phyloP scores from a whole-genome alignment of 2,797 vertebrate species.

The Coccyzus lansbergi region DNA sequence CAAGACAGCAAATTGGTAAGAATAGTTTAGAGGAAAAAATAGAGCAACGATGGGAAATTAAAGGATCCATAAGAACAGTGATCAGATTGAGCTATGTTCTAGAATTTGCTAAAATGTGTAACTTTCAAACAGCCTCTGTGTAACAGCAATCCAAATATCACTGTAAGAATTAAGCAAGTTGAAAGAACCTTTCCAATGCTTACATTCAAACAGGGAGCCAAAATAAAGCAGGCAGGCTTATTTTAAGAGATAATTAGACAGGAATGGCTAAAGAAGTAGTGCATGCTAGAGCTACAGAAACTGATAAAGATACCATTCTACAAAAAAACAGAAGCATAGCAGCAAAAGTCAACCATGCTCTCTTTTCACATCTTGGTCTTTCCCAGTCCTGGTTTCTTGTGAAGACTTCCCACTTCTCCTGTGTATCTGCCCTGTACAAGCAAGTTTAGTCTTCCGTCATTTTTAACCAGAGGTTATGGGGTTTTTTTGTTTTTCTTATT shows the following conservation, averaged over 20 bases:
- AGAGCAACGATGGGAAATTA: neutral
- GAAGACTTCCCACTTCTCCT: neutral
- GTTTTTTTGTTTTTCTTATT: neutral
- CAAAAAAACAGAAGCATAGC: neutral
- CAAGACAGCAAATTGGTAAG: neutral
- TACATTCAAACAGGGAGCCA: neutral
- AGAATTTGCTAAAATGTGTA: neutral
- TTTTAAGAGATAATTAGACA: neutral
- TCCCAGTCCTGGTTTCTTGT: neutral
- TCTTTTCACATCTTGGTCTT: neutral
- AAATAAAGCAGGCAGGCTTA: neutral
- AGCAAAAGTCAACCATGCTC: neutral
- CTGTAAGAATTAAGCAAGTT: neutral
- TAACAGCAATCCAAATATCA: neutral
- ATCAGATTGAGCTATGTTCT: neutral
- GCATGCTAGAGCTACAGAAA: neutral
- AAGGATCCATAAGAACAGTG: neutral
- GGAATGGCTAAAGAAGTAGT: neutral
- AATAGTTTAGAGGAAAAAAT: neutral
- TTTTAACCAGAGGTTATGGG: neutral
- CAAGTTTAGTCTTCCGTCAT: neutral
- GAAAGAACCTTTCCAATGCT: neutral
- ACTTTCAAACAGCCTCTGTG: neutral
- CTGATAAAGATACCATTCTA: neutral
- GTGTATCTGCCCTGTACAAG: neutral